These are phyloP conservation scores for Gymnoscopelus braueri DNA, from an alignment of 2,797 vertebrate genomes.

Conservation along the genomic window DNA sequence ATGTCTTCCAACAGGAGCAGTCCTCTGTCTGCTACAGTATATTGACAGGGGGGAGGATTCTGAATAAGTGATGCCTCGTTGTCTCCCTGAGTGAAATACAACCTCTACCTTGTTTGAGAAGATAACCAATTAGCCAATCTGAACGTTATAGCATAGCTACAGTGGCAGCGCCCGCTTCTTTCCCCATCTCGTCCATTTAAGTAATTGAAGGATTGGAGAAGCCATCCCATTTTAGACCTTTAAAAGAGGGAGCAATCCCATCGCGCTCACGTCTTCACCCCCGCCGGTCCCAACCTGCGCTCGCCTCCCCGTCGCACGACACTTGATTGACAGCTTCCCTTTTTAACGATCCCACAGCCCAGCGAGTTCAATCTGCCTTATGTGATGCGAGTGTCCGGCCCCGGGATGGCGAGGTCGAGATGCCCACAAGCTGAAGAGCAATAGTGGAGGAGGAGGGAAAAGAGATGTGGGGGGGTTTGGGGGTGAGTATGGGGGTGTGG, in stretches of 20 bases:
- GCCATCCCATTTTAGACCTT: conserved; percentile 59
- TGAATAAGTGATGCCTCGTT: conserved; percentile 56
- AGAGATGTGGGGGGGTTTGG: conserved; percentile 6
- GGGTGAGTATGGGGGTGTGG: background rate
- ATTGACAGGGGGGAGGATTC: conserved; percentile 62
- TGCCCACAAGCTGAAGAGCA: background rate
- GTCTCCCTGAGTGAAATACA: conserved; percentile 64
- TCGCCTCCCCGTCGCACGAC: conserved; percentile 32
- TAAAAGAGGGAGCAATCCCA: conserved; percentile 64
- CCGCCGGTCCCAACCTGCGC: conserved; percentile 31
- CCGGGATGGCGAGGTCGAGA: conserved; percentile 21
- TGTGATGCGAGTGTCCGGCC: conserved; percentile 32
- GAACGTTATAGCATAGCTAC: conserved; percentile 58
- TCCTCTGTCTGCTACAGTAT: conserved; percentile 35
- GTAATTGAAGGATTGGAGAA: conserved; percentile 74
- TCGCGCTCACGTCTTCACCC: conserved; percentile 60
- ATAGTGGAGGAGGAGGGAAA: conserved; percentile 22
- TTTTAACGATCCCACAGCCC: conserved; percentile 73
- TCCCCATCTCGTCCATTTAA: conserved; percentile 70
- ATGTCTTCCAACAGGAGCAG: conserved; percentile 43
- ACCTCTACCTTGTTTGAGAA: conserved; percentile 55
- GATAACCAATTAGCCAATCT: conserved; percentile 77
- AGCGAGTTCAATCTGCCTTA: conserved; percentile 62
- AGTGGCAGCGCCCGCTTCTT: conserved; percentile 37
- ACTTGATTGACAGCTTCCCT: conserved; percentile 60